phyloP scores from a whole-genome alignment of 2,888 invertebrate species.

The Catocala fraxini region DNA sequence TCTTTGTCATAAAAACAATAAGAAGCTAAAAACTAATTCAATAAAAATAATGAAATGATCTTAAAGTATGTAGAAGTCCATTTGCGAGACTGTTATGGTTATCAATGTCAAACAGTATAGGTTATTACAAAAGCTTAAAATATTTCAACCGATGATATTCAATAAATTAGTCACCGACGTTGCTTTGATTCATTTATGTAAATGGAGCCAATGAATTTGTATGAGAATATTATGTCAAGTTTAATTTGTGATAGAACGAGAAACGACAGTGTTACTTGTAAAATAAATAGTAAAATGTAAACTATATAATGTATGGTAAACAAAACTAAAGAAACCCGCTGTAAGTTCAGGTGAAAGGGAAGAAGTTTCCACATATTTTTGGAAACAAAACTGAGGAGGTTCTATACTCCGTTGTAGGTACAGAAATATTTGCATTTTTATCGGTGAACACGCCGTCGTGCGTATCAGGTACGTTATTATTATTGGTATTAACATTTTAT shows the following conservation, averaged over 20 bases:
- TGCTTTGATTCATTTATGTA: conserved; percentile 16
- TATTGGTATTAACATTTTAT: conserved; percentile 44
- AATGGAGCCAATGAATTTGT: conserved; percentile 20
- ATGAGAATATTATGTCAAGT: conserved; percentile 12
- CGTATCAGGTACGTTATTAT: conserved; percentile 51
- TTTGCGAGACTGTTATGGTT: conserved; percentile 12
- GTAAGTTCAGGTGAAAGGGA: conserved; percentile 17
- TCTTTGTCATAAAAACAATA: conserved; percentile 1
- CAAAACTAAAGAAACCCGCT: conserved; percentile 10
- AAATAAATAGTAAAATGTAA: conserved; percentile 5
- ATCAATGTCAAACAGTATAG: conserved; percentile 14
- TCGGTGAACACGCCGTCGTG: conserved; percentile 55
- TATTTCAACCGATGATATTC: conserved; percentile 4
- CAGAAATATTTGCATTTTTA: conserved; percentile 61
- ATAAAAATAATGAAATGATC: conserved; percentile 12
- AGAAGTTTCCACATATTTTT: conserved; percentile 40
- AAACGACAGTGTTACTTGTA: background rate
- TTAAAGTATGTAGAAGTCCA: conserved; percentile 12
- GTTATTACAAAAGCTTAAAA: conserved; percentile 14
- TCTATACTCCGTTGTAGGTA: conserved; percentile 48
- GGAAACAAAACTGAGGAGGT: conserved; percentile 38
- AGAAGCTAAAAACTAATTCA: background rate
- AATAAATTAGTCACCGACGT: conserved; percentile 10
- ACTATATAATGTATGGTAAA: conserved; percentile 8
- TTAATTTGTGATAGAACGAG: conserved; percentile 1